A percentile compares a stretch with the other conserved stretches of the same genome.
phyloP scores from a whole-genome alignment of 2,113 vertebrate species.

The Caranx melampygus region DNA sequence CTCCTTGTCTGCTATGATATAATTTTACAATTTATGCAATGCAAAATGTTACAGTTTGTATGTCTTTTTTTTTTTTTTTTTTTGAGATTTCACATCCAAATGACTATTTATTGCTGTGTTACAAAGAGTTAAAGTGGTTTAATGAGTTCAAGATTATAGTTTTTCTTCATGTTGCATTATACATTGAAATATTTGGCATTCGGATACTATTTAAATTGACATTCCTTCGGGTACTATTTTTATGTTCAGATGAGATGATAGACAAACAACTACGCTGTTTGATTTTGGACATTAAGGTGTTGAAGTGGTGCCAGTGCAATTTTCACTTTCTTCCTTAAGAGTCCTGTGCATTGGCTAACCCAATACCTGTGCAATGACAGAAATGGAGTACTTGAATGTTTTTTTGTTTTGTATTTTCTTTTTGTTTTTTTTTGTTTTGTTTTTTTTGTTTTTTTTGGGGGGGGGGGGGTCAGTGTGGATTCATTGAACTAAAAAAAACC shows the following conservation, averaged over 20 bases:
- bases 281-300: slow-evolving; percentile 26
- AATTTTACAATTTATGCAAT: slow-evolving; percentile 31
- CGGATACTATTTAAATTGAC: slow-evolving; percentile 36
- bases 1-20: slow-evolving; percentile 12
- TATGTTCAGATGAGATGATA: slow-evolving; percentile 31
- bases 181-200: slow-evolving; percentile 48
- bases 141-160: slow-evolving; percentile 23
- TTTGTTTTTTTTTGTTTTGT: too few species aligned
- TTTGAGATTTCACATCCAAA: slow-evolving; percentile 38
- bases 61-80: slow-evolving; percentile 41
- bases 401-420: slow-evolving; percentile 15
- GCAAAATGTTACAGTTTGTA: slow-evolving; percentile 45
- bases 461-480: slow-evolving; percentile 41
- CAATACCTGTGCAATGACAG: slow-evolving; percentile 82
- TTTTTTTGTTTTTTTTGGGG: too few species aligned
- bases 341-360: slow-evolving; percentile 70
- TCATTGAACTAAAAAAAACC: slow-evolving; percentile 37
- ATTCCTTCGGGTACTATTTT: slow-evolving; percentile 42
- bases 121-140: slow-evolving; percentile 34
- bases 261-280: slow-evolving; percentile 33
- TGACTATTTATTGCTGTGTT: slow-evolving; percentile 63
- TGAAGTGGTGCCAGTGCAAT: slow-evolving; percentile 47
- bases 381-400: slow-evolving; percentile 83
- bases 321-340: slow-evolving; percentile 39
- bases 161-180: slow-evolving; percentile 48